Evolutionary conservation across 2,797 vertebrate genomes (phyloP).

Genomic region (Lophotriccus pileatus): DNA sequence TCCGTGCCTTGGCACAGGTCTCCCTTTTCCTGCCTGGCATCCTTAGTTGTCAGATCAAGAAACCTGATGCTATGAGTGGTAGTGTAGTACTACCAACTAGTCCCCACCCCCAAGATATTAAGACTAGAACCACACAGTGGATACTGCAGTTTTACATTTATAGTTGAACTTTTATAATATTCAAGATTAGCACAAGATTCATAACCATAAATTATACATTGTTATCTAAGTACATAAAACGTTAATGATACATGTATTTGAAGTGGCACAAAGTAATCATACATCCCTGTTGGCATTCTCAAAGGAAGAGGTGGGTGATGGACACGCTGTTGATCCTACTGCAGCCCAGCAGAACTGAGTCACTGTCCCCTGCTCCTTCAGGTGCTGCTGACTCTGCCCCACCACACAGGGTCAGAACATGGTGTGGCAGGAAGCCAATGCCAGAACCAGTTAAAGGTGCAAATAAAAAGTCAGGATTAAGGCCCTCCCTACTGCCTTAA

Average conservation of each 20-base stretch:
- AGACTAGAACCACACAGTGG: conserved; percentile 53
- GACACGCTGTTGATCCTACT: background rate
- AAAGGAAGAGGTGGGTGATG: conserved; percentile 3
- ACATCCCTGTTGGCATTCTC: conserved; percentile 59
- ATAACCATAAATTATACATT: conserved; percentile 86
- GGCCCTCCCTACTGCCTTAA: background rate
- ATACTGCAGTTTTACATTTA: conserved; percentile 72
- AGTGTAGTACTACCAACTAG: background rate
- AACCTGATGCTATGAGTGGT: background rate
- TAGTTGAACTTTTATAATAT: conserved; percentile 77
- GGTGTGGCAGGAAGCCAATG: conserved; percentile 14
- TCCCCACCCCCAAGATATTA: conserved; percentile 1
- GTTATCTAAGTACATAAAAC: conserved; percentile 80
- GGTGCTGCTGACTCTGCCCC: conserved; percentile 5
- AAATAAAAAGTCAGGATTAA: conserved; percentile 37
- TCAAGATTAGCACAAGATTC: conserved; percentile 83
- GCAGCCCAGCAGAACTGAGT: conserved; percentile 26
- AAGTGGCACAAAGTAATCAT: conserved; percentile 73
- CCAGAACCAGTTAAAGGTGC: conserved; percentile 45
- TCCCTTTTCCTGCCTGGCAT: background rate
- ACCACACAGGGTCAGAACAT: background rate
- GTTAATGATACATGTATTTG: conserved; percentile 72
- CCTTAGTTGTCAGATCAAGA: background rate
- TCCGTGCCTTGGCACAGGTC: background rate
- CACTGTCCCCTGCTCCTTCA: background rate